Evolutionary conservation across 2,113 vertebrate genomes (phyloP).

Genomic region (Benitochromis conjunctus): DNA sequence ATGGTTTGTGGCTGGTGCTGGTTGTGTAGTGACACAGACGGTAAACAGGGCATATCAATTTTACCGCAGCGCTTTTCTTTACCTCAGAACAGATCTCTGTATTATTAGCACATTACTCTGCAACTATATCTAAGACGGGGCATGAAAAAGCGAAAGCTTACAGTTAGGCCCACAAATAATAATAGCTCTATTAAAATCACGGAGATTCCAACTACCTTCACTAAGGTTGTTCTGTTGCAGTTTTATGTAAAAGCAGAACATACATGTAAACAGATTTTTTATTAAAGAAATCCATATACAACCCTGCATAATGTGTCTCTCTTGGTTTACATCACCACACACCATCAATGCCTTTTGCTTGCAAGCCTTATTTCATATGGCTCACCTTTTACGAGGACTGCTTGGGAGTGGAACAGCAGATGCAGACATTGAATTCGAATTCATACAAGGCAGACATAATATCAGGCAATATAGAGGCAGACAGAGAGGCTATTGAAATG

Average conservation of each 20-base stretch:
- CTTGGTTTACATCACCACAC: slow-evolving; percentile 54
- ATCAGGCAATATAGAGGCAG: slow-evolving; percentile 73
- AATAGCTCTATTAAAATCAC: slow-evolving; percentile 9
- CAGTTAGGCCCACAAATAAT: background rate
- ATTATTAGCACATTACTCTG: background rate
- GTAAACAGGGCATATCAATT: slow-evolving; percentile 54
- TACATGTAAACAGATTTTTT: slow-evolving; percentile 41
- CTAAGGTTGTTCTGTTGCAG: background rate
- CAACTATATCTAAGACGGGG: background rate
- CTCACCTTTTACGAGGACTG: slow-evolving; percentile 60
- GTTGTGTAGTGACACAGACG: slow-evolving; percentile 54
- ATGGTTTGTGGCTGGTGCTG: slow-evolving; percentile 55
- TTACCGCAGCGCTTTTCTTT: slow-evolving; percentile 35
- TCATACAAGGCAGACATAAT: slow-evolving; percentile 74
- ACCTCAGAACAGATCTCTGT: slow-evolving; percentile 9
- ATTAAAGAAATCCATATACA: slow-evolving; percentile 21
- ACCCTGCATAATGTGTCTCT: slow-evolving; percentile 22
- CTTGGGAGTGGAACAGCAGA: slow-evolving; percentile 65
- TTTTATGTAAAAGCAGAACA: slow-evolving; percentile 37
- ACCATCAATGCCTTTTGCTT: slow-evolving; percentile 36
- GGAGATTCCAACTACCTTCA: background rate
- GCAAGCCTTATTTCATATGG: slow-evolving; percentile 59
- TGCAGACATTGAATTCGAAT: slow-evolving; percentile 71
- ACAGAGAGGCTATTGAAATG: slow-evolving; percentile 75
- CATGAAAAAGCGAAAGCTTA: background rate